Conservation (phyloP, 2,113 vertebrate genomes). For the Ceratotherium simum region DNA sequence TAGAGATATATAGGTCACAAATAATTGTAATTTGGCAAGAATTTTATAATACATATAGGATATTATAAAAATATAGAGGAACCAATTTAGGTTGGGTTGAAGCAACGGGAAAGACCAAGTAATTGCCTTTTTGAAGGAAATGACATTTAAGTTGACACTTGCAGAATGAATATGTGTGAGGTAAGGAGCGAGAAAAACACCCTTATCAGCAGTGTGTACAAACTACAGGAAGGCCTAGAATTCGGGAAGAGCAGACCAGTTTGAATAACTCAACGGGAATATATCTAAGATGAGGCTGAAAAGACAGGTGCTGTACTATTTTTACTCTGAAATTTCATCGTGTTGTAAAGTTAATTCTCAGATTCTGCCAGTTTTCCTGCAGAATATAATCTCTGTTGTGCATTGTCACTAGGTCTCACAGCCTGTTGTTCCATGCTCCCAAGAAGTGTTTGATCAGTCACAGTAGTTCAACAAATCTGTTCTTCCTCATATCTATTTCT, state of each 20-base stretch:
- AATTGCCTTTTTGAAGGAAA: not conserved
- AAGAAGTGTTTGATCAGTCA: not conserved
- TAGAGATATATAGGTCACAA: not conserved
- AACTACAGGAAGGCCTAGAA: not conserved
- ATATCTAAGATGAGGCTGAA: not conserved
- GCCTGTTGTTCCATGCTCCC: not conserved
- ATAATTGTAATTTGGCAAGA: not conserved
- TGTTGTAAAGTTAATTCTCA: not conserved
- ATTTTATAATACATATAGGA: not conserved
- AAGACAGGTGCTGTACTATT: not conserved
- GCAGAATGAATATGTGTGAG: not conserved
- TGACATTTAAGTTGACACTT: not conserved
- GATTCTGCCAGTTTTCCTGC: not conserved
- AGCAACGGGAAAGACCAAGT: not conserved
- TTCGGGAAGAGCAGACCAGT: not conserved
- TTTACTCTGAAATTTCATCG: slow-evolving; percentile 4
- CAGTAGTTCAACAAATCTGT: not conserved
- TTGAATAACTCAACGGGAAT: not conserved
- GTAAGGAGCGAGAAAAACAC: not conserved
- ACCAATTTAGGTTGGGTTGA: not conserved
- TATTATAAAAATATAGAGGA: not conserved
- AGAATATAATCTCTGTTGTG: not conserved
- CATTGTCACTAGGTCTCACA: not conserved
- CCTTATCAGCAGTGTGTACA: not conserved
- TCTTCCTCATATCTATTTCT: not conserved